Evolutionary conservation across 2,888 invertebrate genomes (phyloP).

Genomic region (Acronicta alni): DNA sequence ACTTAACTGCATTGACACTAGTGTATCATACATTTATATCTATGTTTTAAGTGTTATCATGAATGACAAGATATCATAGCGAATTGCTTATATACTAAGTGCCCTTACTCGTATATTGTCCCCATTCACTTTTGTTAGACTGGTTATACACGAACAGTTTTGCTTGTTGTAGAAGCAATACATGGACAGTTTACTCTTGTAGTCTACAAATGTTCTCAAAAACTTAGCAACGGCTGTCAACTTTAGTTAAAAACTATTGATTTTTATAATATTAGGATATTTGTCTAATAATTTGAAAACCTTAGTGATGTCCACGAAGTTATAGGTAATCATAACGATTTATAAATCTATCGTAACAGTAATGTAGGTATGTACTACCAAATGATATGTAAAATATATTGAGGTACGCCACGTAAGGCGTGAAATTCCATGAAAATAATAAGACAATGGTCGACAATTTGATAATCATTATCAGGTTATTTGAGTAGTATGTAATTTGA

Average conservation of each 20-base stretch:
- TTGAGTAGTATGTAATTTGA: not conserved
- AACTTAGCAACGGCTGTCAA: no score
- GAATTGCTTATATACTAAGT: slow-evolving; percentile 34
- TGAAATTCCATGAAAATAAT: not conserved
- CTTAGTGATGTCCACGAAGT: no score
- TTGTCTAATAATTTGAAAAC: no score
- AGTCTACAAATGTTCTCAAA: not conserved
- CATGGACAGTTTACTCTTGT: not conserved
- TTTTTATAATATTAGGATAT: no score
- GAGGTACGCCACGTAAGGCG: not conserved
- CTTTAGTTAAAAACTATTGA: no score
- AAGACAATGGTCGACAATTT: not conserved
- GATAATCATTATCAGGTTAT: slow-evolving; percentile 1
- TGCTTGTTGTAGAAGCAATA: not conserved
- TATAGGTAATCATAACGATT: no score
- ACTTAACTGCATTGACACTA: slow-evolving; percentile 46
- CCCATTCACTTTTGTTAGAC: slow-evolving; percentile 35
- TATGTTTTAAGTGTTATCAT: slow-evolving; percentile 37
- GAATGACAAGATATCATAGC: slow-evolving; percentile 43
- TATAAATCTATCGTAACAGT: no score
- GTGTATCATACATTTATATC: slow-evolving; percentile 17
- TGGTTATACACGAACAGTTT: slow-evolving; percentile 6
- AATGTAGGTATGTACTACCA: no score
- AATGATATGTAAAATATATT: not conserved
- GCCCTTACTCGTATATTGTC: slow-evolving; percentile 30